Evolutionary conservation across 2,113 vertebrate genomes (phyloP).

Genomic region (Steatornis caripensis): DNA sequence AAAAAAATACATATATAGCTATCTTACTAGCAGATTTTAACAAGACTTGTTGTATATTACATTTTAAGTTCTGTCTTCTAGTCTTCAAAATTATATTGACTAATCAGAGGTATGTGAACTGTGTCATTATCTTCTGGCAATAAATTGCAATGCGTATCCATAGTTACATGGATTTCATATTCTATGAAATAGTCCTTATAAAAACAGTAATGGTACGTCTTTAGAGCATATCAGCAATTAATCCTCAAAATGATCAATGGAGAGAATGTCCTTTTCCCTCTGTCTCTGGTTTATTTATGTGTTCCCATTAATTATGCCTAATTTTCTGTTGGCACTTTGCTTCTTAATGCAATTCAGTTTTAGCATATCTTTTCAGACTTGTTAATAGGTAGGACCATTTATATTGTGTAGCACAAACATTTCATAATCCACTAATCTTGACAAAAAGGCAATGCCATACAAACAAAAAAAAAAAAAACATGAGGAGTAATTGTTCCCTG

Average conservation of each 20-base stretch:
- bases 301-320: constrained; percentile 66
- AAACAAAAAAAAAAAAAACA: constrained; percentile 85
- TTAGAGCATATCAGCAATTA: constrained; percentile 19
- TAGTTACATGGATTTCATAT: neutral
- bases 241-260: constrained; percentile 42
- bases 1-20: neutral
- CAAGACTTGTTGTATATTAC: neutral
- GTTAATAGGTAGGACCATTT: constrained; percentile 78
- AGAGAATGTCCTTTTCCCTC: constrained; percentile 40
- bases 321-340: constrained; percentile 64
- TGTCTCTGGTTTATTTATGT: constrained; percentile 63
- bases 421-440: constrained; percentile 85
- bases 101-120: neutral
- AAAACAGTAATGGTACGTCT: constrained; percentile 48
- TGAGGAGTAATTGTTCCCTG: constrained; percentile 84
- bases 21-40: neutral
- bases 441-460: constrained; percentile 83
- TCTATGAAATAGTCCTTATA: constrained; percentile 1
- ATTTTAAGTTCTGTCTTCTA: neutral
- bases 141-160: constrained; percentile 2
- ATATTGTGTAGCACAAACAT: constrained; percentile 86
- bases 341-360: constrained; percentile 76
- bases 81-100: neutral
- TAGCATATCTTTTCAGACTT: constrained; percentile 72
- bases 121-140: neutral